phyloP scores from a whole-genome alignment of 1,140 invertebrate genomes.

The Trinorchestia longiramus region DNA sequence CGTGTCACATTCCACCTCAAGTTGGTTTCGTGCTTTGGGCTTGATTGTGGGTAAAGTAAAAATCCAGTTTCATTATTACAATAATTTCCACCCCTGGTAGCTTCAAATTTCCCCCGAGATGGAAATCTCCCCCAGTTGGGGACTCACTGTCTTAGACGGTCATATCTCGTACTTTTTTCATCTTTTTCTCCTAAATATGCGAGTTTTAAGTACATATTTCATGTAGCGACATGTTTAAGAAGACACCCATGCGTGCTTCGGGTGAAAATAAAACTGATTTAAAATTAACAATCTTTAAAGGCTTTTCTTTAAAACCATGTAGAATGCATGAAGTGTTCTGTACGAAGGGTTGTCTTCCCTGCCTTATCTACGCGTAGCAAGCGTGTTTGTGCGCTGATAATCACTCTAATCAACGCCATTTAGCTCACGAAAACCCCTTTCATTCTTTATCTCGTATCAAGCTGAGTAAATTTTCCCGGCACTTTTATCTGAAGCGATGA shows the following conservation, averaged over 20 bases:
- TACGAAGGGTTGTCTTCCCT: background rate
- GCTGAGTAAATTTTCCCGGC: background rate
- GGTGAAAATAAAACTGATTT: background rate
- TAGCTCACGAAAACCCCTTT: conserved; percentile 17
- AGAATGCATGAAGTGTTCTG: background rate
- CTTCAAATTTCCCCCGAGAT: too few species aligned
- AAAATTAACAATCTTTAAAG: background rate
- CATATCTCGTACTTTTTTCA: too few species aligned
- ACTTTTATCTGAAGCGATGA: background rate
- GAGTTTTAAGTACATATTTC: background rate
- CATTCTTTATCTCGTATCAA: conserved; percentile 9
- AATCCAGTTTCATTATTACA: too few species aligned
- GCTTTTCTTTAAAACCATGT: background rate
- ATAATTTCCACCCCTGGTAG: too few species aligned
- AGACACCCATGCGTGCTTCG: background rate
- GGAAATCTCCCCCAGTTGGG: too few species aligned
- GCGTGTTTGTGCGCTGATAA: conserved; percentile 25
- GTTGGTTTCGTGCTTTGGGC: too few species aligned
- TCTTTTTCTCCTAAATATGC: background rate
- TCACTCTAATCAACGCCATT: conserved; percentile 11
- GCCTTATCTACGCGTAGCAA: background rate
- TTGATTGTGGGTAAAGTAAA: too few species aligned
- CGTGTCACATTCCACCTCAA: too few species aligned
- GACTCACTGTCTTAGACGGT: too few species aligned
- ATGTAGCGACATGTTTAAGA: background rate